phyloP scores from a whole-genome alignment of 2,888 invertebrate species.

The Lepidocyrtinus sp. region DNA sequence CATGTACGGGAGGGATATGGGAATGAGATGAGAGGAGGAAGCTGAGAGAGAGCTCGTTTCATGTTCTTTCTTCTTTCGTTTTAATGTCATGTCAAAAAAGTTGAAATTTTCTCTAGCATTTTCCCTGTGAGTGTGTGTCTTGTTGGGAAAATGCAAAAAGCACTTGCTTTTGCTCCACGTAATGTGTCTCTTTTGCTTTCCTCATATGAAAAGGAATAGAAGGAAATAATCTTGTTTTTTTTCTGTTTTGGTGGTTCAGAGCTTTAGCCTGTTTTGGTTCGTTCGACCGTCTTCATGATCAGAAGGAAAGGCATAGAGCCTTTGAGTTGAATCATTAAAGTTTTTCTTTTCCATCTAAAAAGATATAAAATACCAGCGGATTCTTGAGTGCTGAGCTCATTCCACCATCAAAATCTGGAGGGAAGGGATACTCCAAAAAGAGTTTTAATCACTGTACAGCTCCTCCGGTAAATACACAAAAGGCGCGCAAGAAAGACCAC shows the following conservation, averaged over 20 bases:
- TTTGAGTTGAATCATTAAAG: not conserved
- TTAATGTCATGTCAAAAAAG: conserved; percentile 42
- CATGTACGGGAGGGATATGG: not conserved
- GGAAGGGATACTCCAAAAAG: conserved; percentile 14
- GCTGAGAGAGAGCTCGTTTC: not conserved
- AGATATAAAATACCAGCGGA: conserved; percentile 36
- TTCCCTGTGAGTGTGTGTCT: not conserved
- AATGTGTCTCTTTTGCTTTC: too few species aligned
- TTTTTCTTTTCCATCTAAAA: not conserved
- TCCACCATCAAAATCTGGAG: conserved; percentile 20
- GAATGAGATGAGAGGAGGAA: not conserved
- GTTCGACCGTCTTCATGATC: too few species aligned
- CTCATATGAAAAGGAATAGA: not conserved
- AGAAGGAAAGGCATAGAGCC: not conserved
- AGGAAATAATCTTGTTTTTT: not conserved
- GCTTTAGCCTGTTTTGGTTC: not conserved
- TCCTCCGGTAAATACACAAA: not conserved
- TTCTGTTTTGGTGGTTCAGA: not conserved
- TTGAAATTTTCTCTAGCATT: not conserved
- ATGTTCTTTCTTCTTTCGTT: conserved; percentile 21
- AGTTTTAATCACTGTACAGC: not conserved
- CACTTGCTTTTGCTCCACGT: too few species aligned
- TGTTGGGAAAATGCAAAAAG: not conserved
- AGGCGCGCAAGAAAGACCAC: not conserved
- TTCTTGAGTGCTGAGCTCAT: conserved; percentile 34